A percentile compares a stretch with the other conserved stretches of the same genome.
Evolutionary conservation across 2,888 invertebrate species (phyloP).

Genomic region (Unio delphinus): DNA sequence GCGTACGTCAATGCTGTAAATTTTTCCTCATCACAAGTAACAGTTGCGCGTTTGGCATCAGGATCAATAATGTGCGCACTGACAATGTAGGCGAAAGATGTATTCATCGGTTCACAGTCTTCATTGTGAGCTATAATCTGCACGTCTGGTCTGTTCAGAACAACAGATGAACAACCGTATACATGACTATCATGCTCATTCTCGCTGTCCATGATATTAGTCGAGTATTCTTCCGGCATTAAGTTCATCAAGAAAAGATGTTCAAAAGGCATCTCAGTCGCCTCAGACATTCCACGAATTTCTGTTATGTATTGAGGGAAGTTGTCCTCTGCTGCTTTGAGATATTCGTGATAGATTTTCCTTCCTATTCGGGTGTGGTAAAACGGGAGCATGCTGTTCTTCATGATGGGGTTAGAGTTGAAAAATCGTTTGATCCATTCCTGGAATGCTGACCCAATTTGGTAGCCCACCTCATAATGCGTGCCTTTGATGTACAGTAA

Average conservation of each 20-base stretch:
- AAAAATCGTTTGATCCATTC: constrained; percentile 20
- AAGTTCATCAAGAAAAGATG: constrained; percentile 26
- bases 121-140: constrained; percentile 19
- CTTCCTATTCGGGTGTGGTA: constrained; percentile 15
- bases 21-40: constrained; percentile 9
- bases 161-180: constrained; percentile 29
- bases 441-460: constrained; percentile 22
- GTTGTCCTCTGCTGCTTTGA: constrained; percentile 12
- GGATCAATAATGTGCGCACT: constrained; percentile 19
- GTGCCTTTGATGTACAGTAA: constrained; percentile 16
- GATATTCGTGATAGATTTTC: constrained; percentile 14
- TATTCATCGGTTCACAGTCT: constrained; percentile 31
- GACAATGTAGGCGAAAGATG: constrained; percentile 26
- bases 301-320: constrained; percentile 32
- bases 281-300: constrained; percentile 34
- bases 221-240: constrained; percentile 20
- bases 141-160: constrained; percentile 17
- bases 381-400: constrained; percentile 18
- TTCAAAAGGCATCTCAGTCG: constrained; percentile 29
- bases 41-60: neutral
- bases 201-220: neutral
- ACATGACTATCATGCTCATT: constrained; percentile 4
- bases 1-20: constrained; percentile 37
- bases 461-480: constrained; percentile 34
- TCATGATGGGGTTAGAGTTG: constrained; percentile 5